These are phyloP conservation scores for Phalangium opilio DNA, from an alignment of 2,888 invertebrate species.

Conservation along the genomic window DNA sequence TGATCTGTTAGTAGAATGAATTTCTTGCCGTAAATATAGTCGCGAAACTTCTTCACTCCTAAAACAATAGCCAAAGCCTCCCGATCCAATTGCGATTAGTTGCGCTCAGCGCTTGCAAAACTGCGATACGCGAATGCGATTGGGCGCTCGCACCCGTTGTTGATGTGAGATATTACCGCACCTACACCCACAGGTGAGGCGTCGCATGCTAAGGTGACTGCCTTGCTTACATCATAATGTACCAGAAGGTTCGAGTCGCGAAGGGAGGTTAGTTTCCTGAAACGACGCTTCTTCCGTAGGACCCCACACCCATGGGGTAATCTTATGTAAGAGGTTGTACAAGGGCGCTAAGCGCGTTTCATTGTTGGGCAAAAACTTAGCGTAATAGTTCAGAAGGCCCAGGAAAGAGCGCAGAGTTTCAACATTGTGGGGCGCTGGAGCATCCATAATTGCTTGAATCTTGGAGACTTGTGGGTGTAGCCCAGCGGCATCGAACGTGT, in stretches of 20 bases:
- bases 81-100: conserved; percentile 21
- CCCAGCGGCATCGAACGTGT: conserved; percentile 19
- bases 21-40: conserved; percentile 29
- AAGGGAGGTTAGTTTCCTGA: conserved; percentile 18
- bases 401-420: too few relatives aligned
- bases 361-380: conserved; percentile 24
- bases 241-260: conserved; percentile 21
- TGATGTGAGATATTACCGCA: conserved; percentile 24
- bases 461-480: conserved; percentile 18
- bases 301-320: conserved; percentile 17
- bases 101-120: conserved; percentile 16
- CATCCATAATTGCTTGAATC: too few relatives aligned
- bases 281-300: conserved; percentile 17
- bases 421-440: too few relatives aligned
- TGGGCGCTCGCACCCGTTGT: conserved; percentile 29
- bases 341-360: conserved; percentile 21
- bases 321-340: conserved; percentile 17
- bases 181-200: conserved; percentile 25
- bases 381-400: too few relatives aligned
- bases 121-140: conserved; percentile 21
- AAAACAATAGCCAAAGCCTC: conserved; percentile 30
- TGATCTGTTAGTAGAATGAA: conserved; percentile 32
- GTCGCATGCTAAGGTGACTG: conserved; percentile 28
- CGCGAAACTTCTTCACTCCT: conserved; percentile 30
- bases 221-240: conserved; percentile 25